Evolutionary conservation across 2,888 invertebrate species (phyloP), one percentile per base, ranked within the genome.

Genomic region (Euzophera pinguis): DNA sequence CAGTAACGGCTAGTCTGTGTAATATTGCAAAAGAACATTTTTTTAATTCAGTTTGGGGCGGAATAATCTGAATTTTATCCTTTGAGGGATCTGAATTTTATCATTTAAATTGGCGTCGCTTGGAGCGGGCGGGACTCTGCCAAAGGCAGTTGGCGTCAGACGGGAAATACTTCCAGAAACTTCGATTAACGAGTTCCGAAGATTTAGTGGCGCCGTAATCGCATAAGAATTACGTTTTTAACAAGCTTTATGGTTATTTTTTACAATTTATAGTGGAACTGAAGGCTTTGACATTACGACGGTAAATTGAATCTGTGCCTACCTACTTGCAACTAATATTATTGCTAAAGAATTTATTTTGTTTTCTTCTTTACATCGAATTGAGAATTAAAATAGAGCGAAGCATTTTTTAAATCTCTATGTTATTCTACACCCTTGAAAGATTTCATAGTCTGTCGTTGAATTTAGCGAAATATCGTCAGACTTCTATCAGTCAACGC

Each of bases 181-280:
- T 87, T 87, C 84, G 81, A 86, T 86, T 85, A 87, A 87, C 84
- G 85, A 86, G 83, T 84, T 84, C 71, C 62, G 66, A 83, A 86
- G 86, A 86, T 86, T 86, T 87, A 87, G 81, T 85, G 73, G 73
- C 61, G 63, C 68, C 68, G 80, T 84, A 81, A 86, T 83, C 81
- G 78, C 73, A 73, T 75, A 78, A 83, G 84, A 84, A 85, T 84
- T 82, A 82, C 79, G 76, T 69, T 71, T 50, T 71, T 68, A 67
- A 62, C 60, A 63, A 70, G 71, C 67, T 75, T 78, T 72, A 71
- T 71, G 67, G 65, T 65, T 67, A 69, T 75, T 79, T 76, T 73
- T 67, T 62, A 56, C 61, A 63, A 66, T 68, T 62, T 67, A 60
- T 58, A 60, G 60, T 64, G 59, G 45, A 29, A 29, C 37, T n/a